phyloP scores from a whole-genome alignment of 2,113 vertebrate genomes.

The Siniperca knerii region DNA sequence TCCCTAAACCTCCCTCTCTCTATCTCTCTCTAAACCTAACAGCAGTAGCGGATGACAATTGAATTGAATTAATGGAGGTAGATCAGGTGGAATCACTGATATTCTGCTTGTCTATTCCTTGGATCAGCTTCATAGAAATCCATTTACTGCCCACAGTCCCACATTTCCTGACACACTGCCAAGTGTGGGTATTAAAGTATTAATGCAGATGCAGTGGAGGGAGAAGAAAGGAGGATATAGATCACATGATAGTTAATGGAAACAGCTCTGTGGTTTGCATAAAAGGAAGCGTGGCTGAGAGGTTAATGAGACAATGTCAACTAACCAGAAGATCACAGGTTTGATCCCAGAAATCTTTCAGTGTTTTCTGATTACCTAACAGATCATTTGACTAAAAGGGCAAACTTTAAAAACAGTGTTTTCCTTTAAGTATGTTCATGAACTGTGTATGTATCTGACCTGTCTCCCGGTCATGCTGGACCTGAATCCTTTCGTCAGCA shows the following conservation, averaged over 20 bases:
- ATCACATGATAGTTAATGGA: background rate
- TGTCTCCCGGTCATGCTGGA: conserved; percentile 92
- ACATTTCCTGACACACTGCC: conserved; percentile 4
- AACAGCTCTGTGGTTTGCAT: background rate
- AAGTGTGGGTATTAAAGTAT: conserved; percentile 2
- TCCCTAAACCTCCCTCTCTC: no score
- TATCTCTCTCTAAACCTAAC: no score
- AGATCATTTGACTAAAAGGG: background rate
- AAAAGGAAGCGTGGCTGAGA: background rate
- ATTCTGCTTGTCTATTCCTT: background rate
- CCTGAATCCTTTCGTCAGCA: conserved; percentile 90
- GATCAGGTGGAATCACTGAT: background rate
- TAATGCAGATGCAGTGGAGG: conserved; percentile 4
- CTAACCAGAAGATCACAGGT: background rate
- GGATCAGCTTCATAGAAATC: conserved; percentile 13
- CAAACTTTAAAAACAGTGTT: background rate
- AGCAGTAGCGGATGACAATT: no score
- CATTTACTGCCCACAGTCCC: conserved; percentile 6
- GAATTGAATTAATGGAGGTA: background rate
- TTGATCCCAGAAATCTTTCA: background rate
- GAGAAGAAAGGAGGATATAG: background rate
- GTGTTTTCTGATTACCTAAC: background rate
- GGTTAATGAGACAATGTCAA: background rate
- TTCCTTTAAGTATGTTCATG: background rate
- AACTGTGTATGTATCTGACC: conserved; percentile 77